Base-by-base conservation (phyloP, 2,113 vertebrate species). In the Myanophis thanlyinensis region DNA sequence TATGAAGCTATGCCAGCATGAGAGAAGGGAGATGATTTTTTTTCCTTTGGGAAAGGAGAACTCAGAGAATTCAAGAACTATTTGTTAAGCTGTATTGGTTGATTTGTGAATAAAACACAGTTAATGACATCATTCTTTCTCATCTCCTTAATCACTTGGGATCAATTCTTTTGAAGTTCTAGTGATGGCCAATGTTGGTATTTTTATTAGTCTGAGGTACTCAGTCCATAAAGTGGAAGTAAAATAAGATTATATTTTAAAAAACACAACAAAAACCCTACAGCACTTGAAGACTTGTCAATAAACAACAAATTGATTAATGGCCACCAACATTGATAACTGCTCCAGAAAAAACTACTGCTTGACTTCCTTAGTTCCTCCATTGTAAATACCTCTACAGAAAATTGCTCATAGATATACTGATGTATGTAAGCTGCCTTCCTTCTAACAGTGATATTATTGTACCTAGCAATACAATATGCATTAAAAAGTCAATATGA, bases 201-300 rank as follows among this genome's bases (percentile, higher is more conserved):
- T 95, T 97, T 98, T 97, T 97, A 97, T 98, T 97, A 98, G 97
- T 97, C 97, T 97, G 96, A 97, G 97, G 97, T 97, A 97, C 96
- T 97, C n/a, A 40, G 97, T 97, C 97, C 97, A 97, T 97, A 97
- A 97, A 97, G 96, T 97, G 97, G 97, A 86, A 98, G 97, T 97
- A 97, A 97, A 97, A 90, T 95, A 97, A 94, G 97, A 97, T 98
- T 97, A 96, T 95, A n/a, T n/a, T n/a, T n/a, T 95, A 94, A 95
- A 93, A 91, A 98, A 97, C 54, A 59, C 97, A 97, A 97, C 96
- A 97, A 94, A 56, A 35, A 35, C 62, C 47, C 94, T 95, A 96
- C 96, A 96, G 94, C 95, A 93, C 84, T 92, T 96, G 97, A 95
- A 95, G 84, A 91, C 84, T 54, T 88, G 89, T 88, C 94, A 96